A percentile compares a stretch with the other conserved stretches of the same genome.
These are phyloP conservation scores for Gallirallus australis DNA, from an alignment of 2,797 vertebrate species.

Conservation along the genomic window DNA sequence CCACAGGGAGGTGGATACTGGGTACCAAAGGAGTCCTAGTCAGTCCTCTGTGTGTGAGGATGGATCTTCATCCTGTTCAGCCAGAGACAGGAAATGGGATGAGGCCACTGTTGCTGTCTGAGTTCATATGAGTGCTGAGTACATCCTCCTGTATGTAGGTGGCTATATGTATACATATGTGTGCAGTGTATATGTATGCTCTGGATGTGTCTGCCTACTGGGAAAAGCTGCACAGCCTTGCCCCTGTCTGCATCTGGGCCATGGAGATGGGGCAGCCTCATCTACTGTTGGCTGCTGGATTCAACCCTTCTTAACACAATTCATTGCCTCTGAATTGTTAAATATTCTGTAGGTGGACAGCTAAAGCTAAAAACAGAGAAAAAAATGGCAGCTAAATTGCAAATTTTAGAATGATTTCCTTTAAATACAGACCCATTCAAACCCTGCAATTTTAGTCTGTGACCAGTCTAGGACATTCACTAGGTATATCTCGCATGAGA, in stretches of 20 bases:
- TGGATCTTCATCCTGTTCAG: not conserved
- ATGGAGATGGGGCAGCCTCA: not conserved
- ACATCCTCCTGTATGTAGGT: not conserved
- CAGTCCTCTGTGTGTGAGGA: not conserved
- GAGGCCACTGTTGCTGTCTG: not conserved
- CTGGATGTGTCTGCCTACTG: rapidly evolving
- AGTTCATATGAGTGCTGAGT: not conserved
- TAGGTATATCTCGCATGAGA: not conserved
- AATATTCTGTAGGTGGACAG: not conserved
- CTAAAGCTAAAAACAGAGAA: not conserved
- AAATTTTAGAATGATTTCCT: not conserved
- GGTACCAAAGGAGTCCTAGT: not conserved
- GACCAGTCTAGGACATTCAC: not conserved
- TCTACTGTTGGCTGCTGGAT: rapidly evolving
- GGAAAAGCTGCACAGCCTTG: not conserved
- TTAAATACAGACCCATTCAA: not conserved
- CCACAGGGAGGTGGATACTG: rapidly evolving
- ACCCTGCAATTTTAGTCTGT: not conserved
- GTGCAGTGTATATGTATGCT: rapidly evolving
- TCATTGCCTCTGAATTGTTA: not conserved
- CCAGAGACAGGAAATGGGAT: not conserved
- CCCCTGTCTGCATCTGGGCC: not conserved
- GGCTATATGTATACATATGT: rapidly evolving
- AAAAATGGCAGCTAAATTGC: not conserved
- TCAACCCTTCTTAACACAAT: not conserved